Base-by-base conservation (phyloP, 53 echinoderm and acorn worm species). In the Astropecten irregularis region DNA sequence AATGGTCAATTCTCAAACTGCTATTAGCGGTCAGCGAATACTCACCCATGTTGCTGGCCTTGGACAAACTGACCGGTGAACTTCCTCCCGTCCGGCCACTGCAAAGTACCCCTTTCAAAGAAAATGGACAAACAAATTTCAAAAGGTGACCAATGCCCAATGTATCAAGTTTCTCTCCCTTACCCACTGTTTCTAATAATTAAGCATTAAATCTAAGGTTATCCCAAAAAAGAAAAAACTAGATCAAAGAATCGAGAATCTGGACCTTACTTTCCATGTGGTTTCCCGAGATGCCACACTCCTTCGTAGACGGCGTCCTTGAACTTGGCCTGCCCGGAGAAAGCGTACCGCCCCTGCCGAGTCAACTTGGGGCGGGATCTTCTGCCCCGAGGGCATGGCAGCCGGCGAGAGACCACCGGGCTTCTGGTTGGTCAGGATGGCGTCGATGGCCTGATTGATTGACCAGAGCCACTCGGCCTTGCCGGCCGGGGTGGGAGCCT, bases 401-500 rank as follows among this genome's bases (percentile, higher is more conserved):
- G 33, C 73, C 3, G 86, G 86, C 22, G 64, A 77, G 42, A 49
- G 6, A 2, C 40, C 18, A 0, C 88, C 64, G 71, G 81, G 82
- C 70, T 91, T 91, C 70, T 91, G 91, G 49, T 83, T 86, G 69
- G 88, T 93, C 25, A 95, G 76, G 23, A 86, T 69, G 31, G 76
- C 69, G 47, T 95, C 96, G 19, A 95, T 95, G 67, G 96, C 92
- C 30, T 95, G 93, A 37, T 95, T 95, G 40, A 95, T 91, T 5
- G 91, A 90, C 96, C 96, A 95, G 21, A 95, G 65, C 96, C 96
- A 95, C 30, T 95, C 96, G 7, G 90, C 91, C 62, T 95, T 95
- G 66, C 85, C 93, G 20, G 69, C 91, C 13, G 93, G 93, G 40
- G 87, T 73, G 27, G 89, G 73, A 0, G 96, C 84, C 18, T 84